phyloP scores from a whole-genome alignment of 1,140 invertebrate species.

The Drosophila mojavensis region DNA sequence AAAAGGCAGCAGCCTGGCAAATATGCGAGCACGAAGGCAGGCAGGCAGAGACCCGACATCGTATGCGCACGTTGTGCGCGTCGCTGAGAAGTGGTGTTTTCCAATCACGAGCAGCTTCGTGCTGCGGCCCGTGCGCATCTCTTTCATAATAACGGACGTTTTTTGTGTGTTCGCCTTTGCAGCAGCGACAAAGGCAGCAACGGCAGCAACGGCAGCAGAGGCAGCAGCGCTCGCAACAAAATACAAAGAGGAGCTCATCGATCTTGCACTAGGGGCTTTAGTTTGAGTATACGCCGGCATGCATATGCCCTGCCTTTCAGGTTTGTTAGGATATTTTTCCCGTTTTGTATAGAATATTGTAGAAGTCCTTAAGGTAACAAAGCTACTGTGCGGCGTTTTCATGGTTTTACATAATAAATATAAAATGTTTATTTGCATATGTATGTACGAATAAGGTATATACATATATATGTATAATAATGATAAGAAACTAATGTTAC shows the following conservation, averaged over 20 bases:
- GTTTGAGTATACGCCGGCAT: slow-evolving; percentile 43
- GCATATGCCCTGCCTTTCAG: slow-evolving; percentile 31
- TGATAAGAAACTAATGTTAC: too few relatives aligned
- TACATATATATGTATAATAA: background rate
- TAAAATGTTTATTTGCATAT: background rate
- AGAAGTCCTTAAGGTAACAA: slow-evolving; percentile 11
- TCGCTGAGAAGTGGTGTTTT: background rate
- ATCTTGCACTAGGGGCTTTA: slow-evolving; percentile 46
- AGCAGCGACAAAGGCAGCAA: slow-evolving; percentile 35
- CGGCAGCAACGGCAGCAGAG: background rate
- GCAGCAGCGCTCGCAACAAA: too few relatives aligned
- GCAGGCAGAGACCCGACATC: slow-evolving; percentile 13
- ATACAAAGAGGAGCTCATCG: slow-evolving; percentile 37
- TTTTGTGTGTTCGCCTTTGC: slow-evolving; percentile 32
- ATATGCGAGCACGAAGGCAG: slow-evolving; percentile 25
- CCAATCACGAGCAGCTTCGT: background rate
- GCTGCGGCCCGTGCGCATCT: slow-evolving; percentile 27
- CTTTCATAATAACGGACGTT: slow-evolving; percentile 53
- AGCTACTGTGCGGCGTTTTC: background rate
- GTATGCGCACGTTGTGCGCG: background rate
- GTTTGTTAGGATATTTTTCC: background rate
- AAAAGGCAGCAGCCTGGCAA: slow-evolving; percentile 32
- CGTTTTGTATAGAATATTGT: slow-evolving; percentile 13
- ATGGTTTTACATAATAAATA: slow-evolving; percentile 1
- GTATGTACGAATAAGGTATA: too few relatives aligned